These are phyloP conservation scores for Macrotus californicus DNA, from an alignment of 2,113 vertebrate species.

Conservation along the genomic window DNA sequence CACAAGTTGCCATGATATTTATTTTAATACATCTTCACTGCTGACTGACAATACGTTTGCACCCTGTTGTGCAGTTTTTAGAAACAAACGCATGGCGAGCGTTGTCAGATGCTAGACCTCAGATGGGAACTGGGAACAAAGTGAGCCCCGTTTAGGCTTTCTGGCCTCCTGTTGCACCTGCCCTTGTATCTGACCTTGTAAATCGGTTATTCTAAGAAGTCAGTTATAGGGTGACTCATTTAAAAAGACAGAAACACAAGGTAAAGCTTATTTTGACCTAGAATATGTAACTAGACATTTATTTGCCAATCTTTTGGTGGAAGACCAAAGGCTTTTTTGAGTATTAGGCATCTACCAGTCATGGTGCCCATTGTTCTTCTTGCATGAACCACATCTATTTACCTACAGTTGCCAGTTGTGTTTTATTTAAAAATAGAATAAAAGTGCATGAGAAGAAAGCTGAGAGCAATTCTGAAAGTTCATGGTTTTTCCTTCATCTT, in stretches of 20 bases:
- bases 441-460: not conserved
- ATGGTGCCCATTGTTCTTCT: not conserved
- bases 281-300: not conserved
- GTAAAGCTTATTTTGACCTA: not conserved
- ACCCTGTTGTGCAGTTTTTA: not conserved
- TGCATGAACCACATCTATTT: not conserved
- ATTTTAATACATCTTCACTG: not conserved
- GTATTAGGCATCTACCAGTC: not conserved
- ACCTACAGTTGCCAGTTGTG: not conserved
- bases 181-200: not conserved
- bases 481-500: not conserved
- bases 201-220: not conserved
- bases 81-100: not conserved
- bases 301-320: not conserved
- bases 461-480: not conserved
- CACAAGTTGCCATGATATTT: not conserved
- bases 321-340: not conserved
- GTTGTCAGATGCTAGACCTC: not conserved
- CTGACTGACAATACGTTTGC: not conserved
- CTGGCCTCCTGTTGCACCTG: not conserved
- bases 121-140: not conserved
- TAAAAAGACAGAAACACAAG: not conserved
- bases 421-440: not conserved
- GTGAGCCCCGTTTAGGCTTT: not conserved
- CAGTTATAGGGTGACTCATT: not conserved